Evolutionary conservation across 2,113 vertebrate species (phyloP).

Genomic region (Oreochromis aureus): DNA sequence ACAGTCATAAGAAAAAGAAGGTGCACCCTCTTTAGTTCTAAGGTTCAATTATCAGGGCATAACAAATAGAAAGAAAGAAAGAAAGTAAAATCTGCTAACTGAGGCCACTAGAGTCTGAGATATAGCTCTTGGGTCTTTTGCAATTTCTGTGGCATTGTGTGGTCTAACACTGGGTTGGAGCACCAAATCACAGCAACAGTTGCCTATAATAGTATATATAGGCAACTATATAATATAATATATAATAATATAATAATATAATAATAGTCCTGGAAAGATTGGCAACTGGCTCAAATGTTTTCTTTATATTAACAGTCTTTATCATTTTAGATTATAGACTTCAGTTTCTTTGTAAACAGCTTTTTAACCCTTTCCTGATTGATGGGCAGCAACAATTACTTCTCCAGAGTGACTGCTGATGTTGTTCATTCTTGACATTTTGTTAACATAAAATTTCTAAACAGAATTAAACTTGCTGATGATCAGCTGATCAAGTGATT

Average conservation of each 20-base stretch:
- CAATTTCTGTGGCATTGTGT: rapidly evolving
- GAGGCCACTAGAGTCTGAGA: background rate
- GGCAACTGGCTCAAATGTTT: background rate
- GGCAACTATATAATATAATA: no score
- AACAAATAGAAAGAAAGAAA: background rate
- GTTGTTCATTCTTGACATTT: background rate
- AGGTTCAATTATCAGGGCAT: background rate
- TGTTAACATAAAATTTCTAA: background rate
- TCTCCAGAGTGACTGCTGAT: background rate
- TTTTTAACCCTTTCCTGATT: background rate
- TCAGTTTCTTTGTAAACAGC: background rate
- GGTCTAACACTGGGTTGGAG: background rate
- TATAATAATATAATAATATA: background rate
- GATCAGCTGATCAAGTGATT: background rate
- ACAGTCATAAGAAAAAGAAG: background rate
- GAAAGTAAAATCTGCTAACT: background rate
- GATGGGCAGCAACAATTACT: background rate
- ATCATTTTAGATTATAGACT: background rate
- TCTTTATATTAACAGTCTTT: background rate
- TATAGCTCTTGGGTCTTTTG: background rate
- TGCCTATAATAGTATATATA: background rate
- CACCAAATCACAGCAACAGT: background rate
- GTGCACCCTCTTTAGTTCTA: background rate
- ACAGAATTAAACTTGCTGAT: background rate
- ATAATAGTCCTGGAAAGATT: background rate